Percentiles rank a stretch among this genome's conserved stretches.
Evolutionary conservation across 2,888 invertebrate genomes (phyloP).

Genomic region (Nemapogon koenigi): DNA sequence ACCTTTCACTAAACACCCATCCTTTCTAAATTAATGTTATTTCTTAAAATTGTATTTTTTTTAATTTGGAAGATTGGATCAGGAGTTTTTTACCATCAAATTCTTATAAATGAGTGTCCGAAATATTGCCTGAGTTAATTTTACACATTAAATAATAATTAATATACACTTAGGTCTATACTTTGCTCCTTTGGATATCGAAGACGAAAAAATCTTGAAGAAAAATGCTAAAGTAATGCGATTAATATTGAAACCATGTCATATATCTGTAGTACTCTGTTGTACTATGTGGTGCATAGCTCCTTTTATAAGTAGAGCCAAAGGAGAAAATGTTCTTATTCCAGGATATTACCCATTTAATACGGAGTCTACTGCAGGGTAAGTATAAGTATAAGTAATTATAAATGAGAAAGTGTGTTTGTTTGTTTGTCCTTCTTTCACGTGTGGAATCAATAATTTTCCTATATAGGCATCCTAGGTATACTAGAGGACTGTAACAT

Average conservation of each 20-base stretch:
- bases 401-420: neutral
- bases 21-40: too few species aligned
- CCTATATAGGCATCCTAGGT: neutral
- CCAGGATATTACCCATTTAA: slow-evolving; percentile 9
- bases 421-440: neutral
- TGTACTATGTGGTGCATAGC: slow-evolving; percentile 7
- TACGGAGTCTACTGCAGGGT: slow-evolving; percentile 7
- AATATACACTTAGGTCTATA: slow-evolving; percentile 6
- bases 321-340: neutral
- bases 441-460: neutral
- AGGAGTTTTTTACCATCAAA: too few species aligned
- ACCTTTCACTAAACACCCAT: too few species aligned
- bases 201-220: slow-evolving; percentile 6
- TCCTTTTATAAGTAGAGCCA: slow-evolving; percentile 8
- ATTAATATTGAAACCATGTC: slow-evolving; percentile 1
- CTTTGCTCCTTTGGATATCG: neutral
- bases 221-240: slow-evolving; percentile 7
- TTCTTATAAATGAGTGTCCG: too few species aligned
- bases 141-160: too few species aligned
- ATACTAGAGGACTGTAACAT: neutral
- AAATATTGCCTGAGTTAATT: too few species aligned
- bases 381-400: neutral
- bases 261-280: slow-evolving; percentile 4
- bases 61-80: too few species aligned
- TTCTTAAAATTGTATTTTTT: neutral